Base-by-base conservation (phyloP, 1,140 invertebrate species). In the Philaenus spumarius region DNA sequence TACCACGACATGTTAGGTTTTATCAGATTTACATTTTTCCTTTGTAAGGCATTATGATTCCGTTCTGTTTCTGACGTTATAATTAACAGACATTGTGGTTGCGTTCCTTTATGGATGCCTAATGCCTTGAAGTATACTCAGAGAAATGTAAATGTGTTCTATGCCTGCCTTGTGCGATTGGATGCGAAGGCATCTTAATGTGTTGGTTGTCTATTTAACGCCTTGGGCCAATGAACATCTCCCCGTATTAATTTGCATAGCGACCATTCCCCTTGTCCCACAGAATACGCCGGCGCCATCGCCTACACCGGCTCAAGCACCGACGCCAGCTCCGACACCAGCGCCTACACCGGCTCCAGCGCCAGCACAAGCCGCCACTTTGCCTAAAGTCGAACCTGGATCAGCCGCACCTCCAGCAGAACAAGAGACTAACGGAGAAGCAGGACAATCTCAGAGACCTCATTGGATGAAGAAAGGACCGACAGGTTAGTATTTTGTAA, bases 391-490 rank as follows among this genome's bases (percentile, higher is more conserved):
- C 3, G 17, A 17, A 23, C 9, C 20, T 4, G 20, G 6, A 19
- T 7, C 43, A 1, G 19, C 3, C 20, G 3, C n/a, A 11, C 6
- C 40, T 7, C 48, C 64, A 68, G 1, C 39, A 17, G 34, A 20
- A 58, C 51, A 34, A 11, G 12, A 46, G 47, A 15, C 67, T 70
- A 11, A 62, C 40, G 39, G 56, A 58, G 45, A 67, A 69, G 9
- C n/a, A 26, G n/a, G 67, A 70, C 15, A 22, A 43, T 24, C 61
- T 61, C 26, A 68, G 72, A 15, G 2, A 20, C 24, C 58, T 65
- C 40, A 68, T 69, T 23, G 70, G 64, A 52, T 30, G 26, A 30
- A 72, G 72, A 72, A 73, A 68, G 40, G 55, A 42, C 40, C 15
- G 7, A 22, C 51, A 43, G 22, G 22, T 19, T 17, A n/a, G 30